phyloP scores from a whole-genome alignment of 2,113 vertebrate genomes.

The Nycticryphes semicollaris region DNA sequence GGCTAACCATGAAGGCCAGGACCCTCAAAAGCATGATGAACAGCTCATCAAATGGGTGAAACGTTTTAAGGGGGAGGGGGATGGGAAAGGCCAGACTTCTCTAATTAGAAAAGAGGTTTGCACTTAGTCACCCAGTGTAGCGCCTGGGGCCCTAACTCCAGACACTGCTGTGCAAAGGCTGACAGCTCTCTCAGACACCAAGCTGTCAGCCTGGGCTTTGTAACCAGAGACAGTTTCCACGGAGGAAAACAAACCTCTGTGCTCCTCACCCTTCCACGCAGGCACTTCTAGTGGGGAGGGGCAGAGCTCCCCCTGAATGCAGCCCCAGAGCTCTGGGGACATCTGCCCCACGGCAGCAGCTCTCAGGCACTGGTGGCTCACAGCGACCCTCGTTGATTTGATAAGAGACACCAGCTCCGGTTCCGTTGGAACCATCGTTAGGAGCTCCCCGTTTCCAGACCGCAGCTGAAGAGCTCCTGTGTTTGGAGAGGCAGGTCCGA shows the following conservation, averaged over 20 bases:
- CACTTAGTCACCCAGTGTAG: slow-evolving; percentile 49
- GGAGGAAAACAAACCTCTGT: slow-evolving; percentile 20
- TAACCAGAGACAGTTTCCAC: slow-evolving; percentile 42
- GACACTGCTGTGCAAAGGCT: slow-evolving; percentile 43
- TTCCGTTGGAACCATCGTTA: slow-evolving; percentile 10
- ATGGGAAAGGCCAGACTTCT: slow-evolving; percentile 40
- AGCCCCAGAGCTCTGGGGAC: fast-evolving
- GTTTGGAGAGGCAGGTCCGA: neutral
- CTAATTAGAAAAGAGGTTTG: slow-evolving; percentile 54
- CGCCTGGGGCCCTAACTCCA: slow-evolving; percentile 49
- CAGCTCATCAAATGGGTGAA: neutral
- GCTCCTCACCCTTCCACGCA: neutral
- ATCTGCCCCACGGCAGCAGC: neutral
- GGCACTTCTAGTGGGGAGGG: neutral
- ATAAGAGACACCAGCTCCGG: neutral
- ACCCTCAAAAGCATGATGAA: neutral
- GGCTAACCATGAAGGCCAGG: neutral
- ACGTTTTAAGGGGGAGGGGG: neutral
- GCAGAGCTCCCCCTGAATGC: neutral
- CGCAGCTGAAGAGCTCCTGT: neutral
- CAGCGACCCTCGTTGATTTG: neutral
- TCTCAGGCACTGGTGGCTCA: neutral
- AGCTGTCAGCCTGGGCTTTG: slow-evolving; percentile 57
- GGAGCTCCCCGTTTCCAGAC: neutral
- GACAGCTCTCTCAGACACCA: slow-evolving; percentile 50